phyloP scores from a whole-genome alignment of 2,113 vertebrate species.

The Ibidorhyncha struthersii region DNA sequence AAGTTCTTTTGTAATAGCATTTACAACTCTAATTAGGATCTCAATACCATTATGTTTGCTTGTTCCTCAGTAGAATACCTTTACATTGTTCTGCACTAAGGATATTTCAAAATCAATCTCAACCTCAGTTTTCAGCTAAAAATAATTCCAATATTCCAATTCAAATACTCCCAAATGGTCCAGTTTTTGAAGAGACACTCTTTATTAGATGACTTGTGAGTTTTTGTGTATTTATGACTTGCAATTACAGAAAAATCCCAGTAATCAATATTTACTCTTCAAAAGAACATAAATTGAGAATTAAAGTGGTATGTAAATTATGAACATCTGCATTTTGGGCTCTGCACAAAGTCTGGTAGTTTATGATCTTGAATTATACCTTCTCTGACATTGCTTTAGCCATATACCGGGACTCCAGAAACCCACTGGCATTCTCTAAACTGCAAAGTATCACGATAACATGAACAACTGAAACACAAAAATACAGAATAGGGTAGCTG shows the following conservation, averaged over 20 bases:
- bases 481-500: not conserved
- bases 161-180: not conserved
- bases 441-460: not conserved
- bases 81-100: not conserved
- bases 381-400: not conserved
- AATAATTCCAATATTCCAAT: not conserved
- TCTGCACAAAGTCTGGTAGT: not conserved
- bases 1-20: not conserved
- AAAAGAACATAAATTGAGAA: not conserved
- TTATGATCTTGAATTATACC: not conserved
- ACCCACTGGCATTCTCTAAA: not conserved
- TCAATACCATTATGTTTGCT: not conserved
- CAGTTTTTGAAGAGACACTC: not conserved
- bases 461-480: not conserved
- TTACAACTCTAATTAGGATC: not conserved
- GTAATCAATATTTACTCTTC: not conserved
- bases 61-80: not conserved
- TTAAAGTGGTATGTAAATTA: not conserved
- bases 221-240: not conserved
- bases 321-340: not conserved
- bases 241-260: not conserved
- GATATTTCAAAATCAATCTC: not conserved
- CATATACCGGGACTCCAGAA: not conserved
- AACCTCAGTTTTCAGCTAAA: not conserved
- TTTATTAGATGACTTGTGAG: not conserved